A percentile compares a stretch with the other conserved stretches of the same genome.
Conservation (phyloP, 1,140 invertebrate species). For the Brachionus manjavacas region DNA sequence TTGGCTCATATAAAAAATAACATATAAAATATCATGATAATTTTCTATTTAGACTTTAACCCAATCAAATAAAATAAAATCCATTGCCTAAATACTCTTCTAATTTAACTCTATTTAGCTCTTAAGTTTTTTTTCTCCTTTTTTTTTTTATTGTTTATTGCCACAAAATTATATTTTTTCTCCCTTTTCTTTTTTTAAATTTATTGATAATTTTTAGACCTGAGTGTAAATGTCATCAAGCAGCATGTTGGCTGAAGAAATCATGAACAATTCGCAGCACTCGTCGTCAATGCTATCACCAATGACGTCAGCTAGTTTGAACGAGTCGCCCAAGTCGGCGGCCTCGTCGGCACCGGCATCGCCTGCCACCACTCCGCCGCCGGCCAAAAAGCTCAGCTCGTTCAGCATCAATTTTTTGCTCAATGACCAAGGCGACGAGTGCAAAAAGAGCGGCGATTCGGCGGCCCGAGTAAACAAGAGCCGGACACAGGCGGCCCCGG, state of each 20-base stretch:
- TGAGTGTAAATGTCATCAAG: background rate
- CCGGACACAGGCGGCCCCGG: too few species aligned
- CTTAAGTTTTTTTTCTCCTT: too few species aligned
- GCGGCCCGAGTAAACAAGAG: too few species aligned
- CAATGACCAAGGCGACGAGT: background rate
- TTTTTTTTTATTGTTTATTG: conserved; percentile 10
- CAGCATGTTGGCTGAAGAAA: background rate
- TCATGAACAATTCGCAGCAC: background rate
- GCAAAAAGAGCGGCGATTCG: background rate
- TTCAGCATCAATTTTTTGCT: conserved; percentile 13
- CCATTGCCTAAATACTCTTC: background rate
- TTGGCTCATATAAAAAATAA: background rate
- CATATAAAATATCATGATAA: background rate
- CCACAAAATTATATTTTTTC: background rate
- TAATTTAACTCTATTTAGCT: background rate
- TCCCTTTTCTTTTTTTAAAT: background rate
- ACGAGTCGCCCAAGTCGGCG: background rate
- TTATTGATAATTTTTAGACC: background rate
- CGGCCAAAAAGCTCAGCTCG: background rate
- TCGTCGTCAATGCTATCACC: background rate
- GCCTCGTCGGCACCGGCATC: background rate
- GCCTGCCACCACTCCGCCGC: background rate
- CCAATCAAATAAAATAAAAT: background rate
- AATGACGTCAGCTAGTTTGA: background rate
- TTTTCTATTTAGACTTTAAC: background rate